Evolutionary conservation across 2,888 invertebrate genomes (phyloP).

Genomic region (Linnaemya tessellans): DNA sequence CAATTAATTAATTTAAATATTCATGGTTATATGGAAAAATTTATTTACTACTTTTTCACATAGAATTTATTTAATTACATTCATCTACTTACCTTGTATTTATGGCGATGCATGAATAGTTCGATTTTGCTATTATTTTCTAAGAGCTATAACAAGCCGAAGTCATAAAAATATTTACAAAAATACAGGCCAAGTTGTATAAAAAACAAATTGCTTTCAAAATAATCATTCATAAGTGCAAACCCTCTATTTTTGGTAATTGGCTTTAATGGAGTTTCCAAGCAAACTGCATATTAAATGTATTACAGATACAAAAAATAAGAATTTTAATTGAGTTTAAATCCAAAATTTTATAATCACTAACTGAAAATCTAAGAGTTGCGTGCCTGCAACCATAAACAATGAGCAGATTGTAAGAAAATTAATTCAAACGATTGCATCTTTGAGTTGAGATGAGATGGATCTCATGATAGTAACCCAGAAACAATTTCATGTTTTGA

Average conservation of each 20-base stretch:
- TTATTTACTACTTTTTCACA: too few relatives aligned
- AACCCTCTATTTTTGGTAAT: slow-evolving; percentile 51
- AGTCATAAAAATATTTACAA: too few relatives aligned
- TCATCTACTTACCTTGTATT: too few relatives aligned
- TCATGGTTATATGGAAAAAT: too few relatives aligned
- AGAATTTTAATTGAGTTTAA: slow-evolving; percentile 36
- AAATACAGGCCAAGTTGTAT: too few relatives aligned
- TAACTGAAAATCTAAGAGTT: slow-evolving; percentile 29
- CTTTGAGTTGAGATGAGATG: slow-evolving; percentile 33
- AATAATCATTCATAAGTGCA: not conserved
- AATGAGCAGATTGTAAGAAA: slow-evolving; percentile 24
- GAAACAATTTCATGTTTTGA: slow-evolving; percentile 68
- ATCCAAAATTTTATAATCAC: slow-evolving; percentile 16
- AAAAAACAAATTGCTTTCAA: not conserved
- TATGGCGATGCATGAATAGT: too few relatives aligned
- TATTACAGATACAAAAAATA: slow-evolving; percentile 41
- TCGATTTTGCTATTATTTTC: too few relatives aligned
- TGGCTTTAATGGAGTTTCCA: slow-evolving; percentile 45
- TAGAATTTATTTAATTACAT: too few relatives aligned
- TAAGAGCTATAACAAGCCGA: too few relatives aligned
- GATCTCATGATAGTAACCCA: slow-evolving; percentile 71
- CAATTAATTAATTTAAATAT: too few relatives aligned
- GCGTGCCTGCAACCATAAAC: slow-evolving; percentile 43
- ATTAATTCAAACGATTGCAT: slow-evolving; percentile 52
- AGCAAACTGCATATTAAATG: slow-evolving; percentile 61